Base-by-base conservation (phyloP, 2,797 vertebrate genomes). In the Setipinna tenuifilis region DNA sequence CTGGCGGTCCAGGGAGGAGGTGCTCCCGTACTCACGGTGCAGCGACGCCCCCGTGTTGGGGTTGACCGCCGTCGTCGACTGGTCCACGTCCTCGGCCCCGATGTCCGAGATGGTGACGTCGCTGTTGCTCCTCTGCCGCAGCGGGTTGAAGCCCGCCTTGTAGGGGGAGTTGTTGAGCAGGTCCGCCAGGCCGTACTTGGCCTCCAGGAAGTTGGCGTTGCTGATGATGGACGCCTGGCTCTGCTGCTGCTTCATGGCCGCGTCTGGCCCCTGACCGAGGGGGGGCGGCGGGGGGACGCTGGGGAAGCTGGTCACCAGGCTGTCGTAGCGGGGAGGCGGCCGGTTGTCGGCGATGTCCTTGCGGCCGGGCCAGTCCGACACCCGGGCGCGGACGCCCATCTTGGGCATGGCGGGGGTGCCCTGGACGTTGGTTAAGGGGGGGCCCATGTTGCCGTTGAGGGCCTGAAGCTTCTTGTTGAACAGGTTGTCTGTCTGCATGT, bases 51-150 rank as follows among this genome's bases (percentile, higher is more conserved):
- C 96, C 0, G 96, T 97, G 88, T 97, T 97, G 84, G 96, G 96
- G 88, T 97, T 97, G 85, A 97, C 94, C 6, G 96, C 95, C 41
- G 92, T 95, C 87, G n/a, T n/a, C n/a, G 50, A 54, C 50, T 96
- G 96, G 92, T 96, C 96, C 86, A 96, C 92, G 46, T 97, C 96
- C 83, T 97, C 96, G 0, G 94, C 88, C 54, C 97, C 96, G 0
- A 97, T 95, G 89, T 97, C 97, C 2, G 96, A 97, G 90, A 97
- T 96, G 41, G 97, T 97, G 83, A 97, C 96, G 17, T 97, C 97
- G 0, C 97, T 97, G 88, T 96, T 97, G 93, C 97, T 97, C 87
- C 96, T 94, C 85, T 97, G 96, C 5, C 96, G 90, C 83, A 97
- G 95, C 21, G 95, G 95, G 86, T 96, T 94, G 83, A 96, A 94